Evolutionary conservation across 2,113 vertebrate genomes (phyloP).

Genomic region (Edolisoma coerulescens): DNA sequence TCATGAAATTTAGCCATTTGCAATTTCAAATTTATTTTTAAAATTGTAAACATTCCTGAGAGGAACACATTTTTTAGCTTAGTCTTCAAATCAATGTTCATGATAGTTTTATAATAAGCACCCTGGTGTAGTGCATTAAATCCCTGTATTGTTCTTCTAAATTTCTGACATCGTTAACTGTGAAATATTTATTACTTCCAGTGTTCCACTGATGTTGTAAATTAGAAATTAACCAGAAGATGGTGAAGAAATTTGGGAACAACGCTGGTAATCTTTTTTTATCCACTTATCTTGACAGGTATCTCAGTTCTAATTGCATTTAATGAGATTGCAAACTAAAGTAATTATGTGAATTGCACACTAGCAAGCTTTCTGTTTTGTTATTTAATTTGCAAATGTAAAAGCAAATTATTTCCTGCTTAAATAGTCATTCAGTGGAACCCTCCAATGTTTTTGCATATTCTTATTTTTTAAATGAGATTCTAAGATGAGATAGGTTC

Average conservation of each 20-base stretch:
- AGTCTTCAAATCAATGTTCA: background rate
- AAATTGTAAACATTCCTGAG: background rate
- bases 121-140: background rate
- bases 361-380: background rate
- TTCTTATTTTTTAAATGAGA: background rate
- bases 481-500: background rate
- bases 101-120: background rate
- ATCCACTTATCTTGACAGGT: background rate
- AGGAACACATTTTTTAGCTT: background rate
- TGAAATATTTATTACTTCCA: background rate
- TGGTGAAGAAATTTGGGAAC: background rate
- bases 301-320: background rate
- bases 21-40: background rate
- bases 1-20: background rate
- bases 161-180: background rate
- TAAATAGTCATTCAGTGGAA: background rate
- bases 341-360: background rate
- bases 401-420: background rate
- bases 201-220: background rate
- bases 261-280: background rate
- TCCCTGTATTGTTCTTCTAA: background rate
- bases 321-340: constrained; percentile 3
- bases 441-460: background rate
- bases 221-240: background rate
- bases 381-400: background rate